These are phyloP conservation scores for Theretra japonica DNA, from an alignment of 2,888 invertebrate genomes.

Conservation along the genomic window DNA sequence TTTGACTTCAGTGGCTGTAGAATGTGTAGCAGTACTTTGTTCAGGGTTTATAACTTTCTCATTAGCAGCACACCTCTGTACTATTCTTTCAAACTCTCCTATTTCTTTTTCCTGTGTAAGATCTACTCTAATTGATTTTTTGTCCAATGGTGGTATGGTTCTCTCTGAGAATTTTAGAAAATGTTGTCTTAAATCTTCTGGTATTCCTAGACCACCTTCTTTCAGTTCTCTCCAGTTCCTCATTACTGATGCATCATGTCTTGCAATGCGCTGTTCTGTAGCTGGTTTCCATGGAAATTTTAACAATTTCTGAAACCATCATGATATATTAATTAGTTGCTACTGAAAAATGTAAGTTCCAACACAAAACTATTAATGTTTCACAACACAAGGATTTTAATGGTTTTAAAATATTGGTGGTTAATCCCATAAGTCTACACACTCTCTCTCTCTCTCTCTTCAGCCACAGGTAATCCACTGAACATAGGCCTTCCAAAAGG, in stretches of 20 bases:
- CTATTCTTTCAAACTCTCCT: conserved; percentile 81
- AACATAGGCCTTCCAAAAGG: too few relatives aligned
- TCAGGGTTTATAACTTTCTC: conserved; percentile 37
- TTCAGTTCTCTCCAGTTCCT: conserved; percentile 89
- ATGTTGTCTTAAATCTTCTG: conserved; percentile 81
- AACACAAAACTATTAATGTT: too few relatives aligned
- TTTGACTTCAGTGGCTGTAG: conserved; percentile 32
- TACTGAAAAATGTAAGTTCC: too few relatives aligned
- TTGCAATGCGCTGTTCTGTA: conserved; percentile 81
- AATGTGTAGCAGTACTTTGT: conserved; percentile 25
- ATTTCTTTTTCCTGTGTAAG: conserved; percentile 59
- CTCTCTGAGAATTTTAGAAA: conserved; percentile 88
- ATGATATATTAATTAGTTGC: not conserved
- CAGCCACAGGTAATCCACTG: too few relatives aligned
- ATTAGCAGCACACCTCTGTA: conserved; percentile 67
- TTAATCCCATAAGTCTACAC: too few relatives aligned
- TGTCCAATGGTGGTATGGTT: conserved; percentile 73
- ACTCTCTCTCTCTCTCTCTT: too few relatives aligned
- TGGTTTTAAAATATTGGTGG: too few relatives aligned
- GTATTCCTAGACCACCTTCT: conserved; percentile 79
- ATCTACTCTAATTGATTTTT: conserved; percentile 67
- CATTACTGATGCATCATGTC: conserved; percentile 87
- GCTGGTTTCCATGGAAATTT: conserved; percentile 87
- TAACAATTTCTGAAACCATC: conserved; percentile 84
- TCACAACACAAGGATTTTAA: too few relatives aligned